A percentile compares a stretch with the other conserved stretches of the same genome.
phyloP scores from a whole-genome alignment of 2,888 invertebrate genomes.

The Brachypterus glaber region DNA sequence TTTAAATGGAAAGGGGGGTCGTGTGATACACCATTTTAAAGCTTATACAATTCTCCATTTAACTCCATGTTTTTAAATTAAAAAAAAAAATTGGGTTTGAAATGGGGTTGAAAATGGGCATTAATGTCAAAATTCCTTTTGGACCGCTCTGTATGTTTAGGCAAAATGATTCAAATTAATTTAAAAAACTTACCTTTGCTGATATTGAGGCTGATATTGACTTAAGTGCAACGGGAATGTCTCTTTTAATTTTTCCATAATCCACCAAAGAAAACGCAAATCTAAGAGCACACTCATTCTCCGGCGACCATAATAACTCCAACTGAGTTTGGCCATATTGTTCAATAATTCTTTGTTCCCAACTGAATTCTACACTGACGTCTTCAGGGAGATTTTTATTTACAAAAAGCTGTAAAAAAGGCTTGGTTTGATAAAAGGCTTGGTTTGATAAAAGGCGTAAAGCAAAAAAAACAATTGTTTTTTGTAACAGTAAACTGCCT shows the following conservation, averaged over 20 bases:
- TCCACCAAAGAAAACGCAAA: conserved; percentile 54
- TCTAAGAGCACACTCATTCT: conserved; percentile 48
- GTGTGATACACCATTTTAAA: too few relatives aligned
- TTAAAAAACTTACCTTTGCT: conserved; percentile 27
- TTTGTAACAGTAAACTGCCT: too few relatives aligned
- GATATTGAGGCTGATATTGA: conserved; percentile 41
- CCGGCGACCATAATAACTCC: conserved; percentile 56
- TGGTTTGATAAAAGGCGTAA: too few relatives aligned
- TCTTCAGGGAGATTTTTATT: conserved; percentile 48
- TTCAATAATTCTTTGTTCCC: conserved; percentile 46
- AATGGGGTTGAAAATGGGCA: too few relatives aligned
- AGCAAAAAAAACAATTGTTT: too few relatives aligned
- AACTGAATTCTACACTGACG: conserved; percentile 48
- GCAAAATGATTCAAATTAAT: not conserved
- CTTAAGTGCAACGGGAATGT: conserved; percentile 55
- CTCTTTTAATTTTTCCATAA: conserved; percentile 54
- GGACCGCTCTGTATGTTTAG: not conserved
- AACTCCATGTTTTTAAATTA: too few relatives aligned
- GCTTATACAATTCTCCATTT: too few relatives aligned
- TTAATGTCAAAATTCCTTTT: too few relatives aligned
- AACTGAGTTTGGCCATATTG: conserved; percentile 47
- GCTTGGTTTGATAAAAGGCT: not conserved
- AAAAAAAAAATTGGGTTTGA: too few relatives aligned
- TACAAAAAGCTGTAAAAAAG: conserved; percentile 42
- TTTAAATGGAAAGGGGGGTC: too few relatives aligned